Conservation (phyloP, 2,888 invertebrate genomes). For the Nezara viridula region DNA sequence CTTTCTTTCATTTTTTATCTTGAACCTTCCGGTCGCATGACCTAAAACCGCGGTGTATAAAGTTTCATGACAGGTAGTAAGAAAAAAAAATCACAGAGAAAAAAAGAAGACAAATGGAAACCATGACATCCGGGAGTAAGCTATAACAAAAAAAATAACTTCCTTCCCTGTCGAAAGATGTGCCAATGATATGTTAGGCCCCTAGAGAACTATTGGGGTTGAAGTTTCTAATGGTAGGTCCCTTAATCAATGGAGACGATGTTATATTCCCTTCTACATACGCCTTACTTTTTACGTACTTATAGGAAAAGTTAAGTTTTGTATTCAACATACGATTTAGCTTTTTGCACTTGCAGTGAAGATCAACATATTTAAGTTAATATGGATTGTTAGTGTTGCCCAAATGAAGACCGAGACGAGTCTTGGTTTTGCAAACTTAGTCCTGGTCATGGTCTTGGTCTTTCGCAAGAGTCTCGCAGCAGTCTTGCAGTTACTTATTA, state of each 20-base stretch:
- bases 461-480: no score
- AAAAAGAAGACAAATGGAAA: constrained; percentile 16
- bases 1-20: constrained; percentile 9
- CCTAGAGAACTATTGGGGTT: neutral
- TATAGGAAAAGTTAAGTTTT: no score
- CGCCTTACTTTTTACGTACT: neutral
- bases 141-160: neutral
- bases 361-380: no score
- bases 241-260: neutral
- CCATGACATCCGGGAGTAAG: constrained; percentile 25
- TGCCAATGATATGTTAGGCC: neutral
- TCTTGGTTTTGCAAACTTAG: no score
- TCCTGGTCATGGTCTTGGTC: no score
- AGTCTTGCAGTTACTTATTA: no score
- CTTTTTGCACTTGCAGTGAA: no score
- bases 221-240: neutral
- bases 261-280: neutral
- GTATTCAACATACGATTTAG: no score
- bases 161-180: neutral
- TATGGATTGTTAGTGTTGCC: no score
- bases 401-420: no score
- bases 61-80: constrained; percentile 29
- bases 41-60: constrained; percentile 22
- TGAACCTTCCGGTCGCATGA: constrained; percentile 19
- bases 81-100: neutral